These are phyloP conservation scores for Rousettus madagascariensis DNA, from an alignment of 2,797 vertebrate species.

Conservation along the genomic window DNA sequence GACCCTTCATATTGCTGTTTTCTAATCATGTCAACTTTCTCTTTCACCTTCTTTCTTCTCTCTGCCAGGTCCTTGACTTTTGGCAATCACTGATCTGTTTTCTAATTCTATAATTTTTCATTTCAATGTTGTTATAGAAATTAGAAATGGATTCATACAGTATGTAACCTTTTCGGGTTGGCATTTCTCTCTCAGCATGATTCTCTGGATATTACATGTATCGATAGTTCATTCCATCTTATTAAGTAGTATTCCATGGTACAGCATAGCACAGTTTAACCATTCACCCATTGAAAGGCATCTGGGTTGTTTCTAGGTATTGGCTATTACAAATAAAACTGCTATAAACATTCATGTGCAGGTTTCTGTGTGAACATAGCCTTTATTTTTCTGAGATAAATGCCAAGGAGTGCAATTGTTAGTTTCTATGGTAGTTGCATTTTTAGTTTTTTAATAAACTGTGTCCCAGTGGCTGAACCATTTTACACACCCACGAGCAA, in stretches of 20 bases:
- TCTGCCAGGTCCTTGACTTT: neutral
- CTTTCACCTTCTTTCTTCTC: neutral
- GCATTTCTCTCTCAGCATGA: neutral
- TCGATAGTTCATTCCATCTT: neutral
- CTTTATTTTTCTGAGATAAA: constrained; percentile 1
- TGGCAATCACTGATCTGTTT: neutral
- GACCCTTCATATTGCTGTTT: neutral
- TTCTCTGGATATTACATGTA: neutral
- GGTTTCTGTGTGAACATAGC: neutral
- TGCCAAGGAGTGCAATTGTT: neutral
- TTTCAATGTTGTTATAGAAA: neutral
- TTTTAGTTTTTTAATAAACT: neutral
- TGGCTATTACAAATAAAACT: neutral
- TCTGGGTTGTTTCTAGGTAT: neutral
- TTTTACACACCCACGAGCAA: neutral
- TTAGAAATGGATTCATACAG: neutral
- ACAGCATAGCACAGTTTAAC: neutral
- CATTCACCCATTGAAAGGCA: neutral
- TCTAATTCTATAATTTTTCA: neutral
- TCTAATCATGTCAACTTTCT: neutral
- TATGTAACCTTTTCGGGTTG: neutral
- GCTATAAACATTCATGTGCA: neutral
- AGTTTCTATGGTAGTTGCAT: neutral
- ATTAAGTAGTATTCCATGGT: neutral
- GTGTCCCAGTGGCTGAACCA: neutral